Conservation (phyloP, 2,113 vertebrate species). For the Hemiscyllium ocellatum region DNA sequence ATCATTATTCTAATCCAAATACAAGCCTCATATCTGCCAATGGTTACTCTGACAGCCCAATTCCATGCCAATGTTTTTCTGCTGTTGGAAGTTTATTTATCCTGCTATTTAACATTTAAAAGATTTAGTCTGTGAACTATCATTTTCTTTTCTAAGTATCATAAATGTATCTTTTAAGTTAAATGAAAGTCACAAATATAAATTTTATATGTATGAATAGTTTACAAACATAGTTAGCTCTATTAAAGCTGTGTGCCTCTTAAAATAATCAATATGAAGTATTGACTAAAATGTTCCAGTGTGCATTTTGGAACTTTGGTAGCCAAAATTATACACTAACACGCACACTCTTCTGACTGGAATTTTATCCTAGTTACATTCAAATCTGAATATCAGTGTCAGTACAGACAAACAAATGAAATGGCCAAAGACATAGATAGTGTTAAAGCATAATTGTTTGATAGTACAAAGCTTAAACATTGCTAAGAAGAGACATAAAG, state of each 20-base stretch:
- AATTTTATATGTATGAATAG: constrained; percentile 1
- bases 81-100: not conserved
- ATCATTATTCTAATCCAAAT: not conserved
- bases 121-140: not conserved
- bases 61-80: not conserved
- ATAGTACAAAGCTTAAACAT: too few species aligned
- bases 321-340: not conserved
- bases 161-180: not conserved
- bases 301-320: not conserved
- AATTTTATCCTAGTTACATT: not conserved
- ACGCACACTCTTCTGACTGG: not conserved
- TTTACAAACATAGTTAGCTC: not conserved
- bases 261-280: not conserved
- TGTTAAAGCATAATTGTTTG: not conserved
- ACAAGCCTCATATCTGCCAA: not conserved
- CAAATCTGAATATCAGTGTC: not conserved
- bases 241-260: not conserved
- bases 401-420: not conserved
- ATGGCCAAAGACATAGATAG: not conserved
- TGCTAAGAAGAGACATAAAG: too few species aligned
- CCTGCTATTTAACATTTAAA: constrained; percentile 23
- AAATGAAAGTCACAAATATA: not conserved
- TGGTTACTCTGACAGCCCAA: not conserved
- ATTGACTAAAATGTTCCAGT: not conserved
- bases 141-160: not conserved